Percentiles rank a stretch among this genome's conserved stretches.
These are phyloP conservation scores for Arothron firmamentum DNA, from an alignment of 2,113 vertebrate genomes.

Conservation along the genomic window DNA sequence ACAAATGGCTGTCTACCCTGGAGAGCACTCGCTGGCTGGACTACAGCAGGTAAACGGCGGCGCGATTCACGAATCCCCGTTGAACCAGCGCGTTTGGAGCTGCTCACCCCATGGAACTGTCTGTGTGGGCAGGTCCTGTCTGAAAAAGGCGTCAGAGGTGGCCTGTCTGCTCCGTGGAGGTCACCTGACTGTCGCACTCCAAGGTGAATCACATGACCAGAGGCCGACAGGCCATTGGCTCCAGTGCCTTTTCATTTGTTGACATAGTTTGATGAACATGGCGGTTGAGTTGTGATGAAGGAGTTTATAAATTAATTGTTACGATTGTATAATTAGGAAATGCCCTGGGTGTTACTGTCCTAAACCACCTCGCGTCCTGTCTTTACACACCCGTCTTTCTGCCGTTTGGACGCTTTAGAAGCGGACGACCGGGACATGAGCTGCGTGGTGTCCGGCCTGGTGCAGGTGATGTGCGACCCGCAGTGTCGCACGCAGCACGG, in stretches of 20 bases:
- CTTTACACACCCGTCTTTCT: not conserved
- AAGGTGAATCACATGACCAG: conserved; percentile 82
- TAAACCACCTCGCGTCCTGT: too few species aligned
- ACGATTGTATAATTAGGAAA: too few species aligned
- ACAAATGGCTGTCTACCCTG: conserved; percentile 91
- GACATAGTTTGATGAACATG: too few species aligned
- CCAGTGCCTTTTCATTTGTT: too few species aligned
- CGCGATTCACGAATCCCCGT: too few species aligned
- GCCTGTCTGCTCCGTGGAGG: conserved; percentile 78
- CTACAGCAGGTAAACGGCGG: conserved; percentile 85
- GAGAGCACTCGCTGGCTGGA: conserved; percentile 90
- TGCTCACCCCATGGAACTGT: not conserved
- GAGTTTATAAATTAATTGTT: too few species aligned
- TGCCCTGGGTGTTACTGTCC: too few species aligned
- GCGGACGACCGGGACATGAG: conserved; percentile 86
- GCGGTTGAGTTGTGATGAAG: too few species aligned
- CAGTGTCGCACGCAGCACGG: conserved; percentile 78
- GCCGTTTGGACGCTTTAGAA: conserved; percentile 69
- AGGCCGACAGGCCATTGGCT: too few species aligned
- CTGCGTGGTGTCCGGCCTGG: conserved; percentile 87
- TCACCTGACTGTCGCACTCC: conserved; percentile 84
- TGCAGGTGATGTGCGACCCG: conserved; percentile 88
- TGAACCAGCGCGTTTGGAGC: not conserved
- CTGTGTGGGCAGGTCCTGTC: conserved; percentile 74
- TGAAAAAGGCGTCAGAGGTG: conserved; percentile 87